phyloP scores from a whole-genome alignment of 2,888 invertebrate genomes.

The Eupithecia abbreviata region DNA sequence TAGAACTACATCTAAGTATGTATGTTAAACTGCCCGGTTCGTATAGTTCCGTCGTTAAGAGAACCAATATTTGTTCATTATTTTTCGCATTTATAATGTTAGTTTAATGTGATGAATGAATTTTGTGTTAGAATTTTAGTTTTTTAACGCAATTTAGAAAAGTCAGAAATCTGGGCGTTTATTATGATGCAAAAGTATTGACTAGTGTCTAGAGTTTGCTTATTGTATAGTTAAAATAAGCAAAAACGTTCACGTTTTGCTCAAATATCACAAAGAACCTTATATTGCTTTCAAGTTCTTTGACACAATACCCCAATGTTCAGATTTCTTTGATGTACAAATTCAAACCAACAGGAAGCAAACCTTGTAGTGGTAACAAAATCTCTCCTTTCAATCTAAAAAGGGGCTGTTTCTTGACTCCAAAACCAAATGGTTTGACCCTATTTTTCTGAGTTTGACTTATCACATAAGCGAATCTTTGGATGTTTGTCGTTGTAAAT shows the following conservation, averaged over 20 bases:
- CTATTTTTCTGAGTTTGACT: neutral
- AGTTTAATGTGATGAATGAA: neutral
- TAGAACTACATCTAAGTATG: neutral
- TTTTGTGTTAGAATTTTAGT: neutral
- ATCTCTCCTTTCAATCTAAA: neutral
- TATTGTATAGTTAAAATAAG: neutral
- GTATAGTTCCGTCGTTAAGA: neutral
- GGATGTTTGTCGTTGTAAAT: neutral
- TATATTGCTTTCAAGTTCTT: conserved; percentile 7
- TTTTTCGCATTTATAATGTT: neutral
- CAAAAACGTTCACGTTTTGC: neutral
- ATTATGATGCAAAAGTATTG: neutral
- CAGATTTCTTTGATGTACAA: conserved; percentile 23
- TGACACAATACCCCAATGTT: neutral
- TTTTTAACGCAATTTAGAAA: neutral
- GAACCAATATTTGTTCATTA: neutral
- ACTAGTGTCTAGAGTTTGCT: too few species aligned
- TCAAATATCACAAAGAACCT: neutral
- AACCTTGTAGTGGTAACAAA: neutral
- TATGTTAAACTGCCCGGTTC: neutral
- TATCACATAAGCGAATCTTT: neutral
- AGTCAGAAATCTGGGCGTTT: neutral
- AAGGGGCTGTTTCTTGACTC: neutral
- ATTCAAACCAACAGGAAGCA: neutral
- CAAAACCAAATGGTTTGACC: neutral